Percentiles rank a stretch among this genome's conserved stretches.
phyloP scores from a whole-genome alignment of 2,888 invertebrate genomes.

The Sphaeridia pumilis region DNA sequence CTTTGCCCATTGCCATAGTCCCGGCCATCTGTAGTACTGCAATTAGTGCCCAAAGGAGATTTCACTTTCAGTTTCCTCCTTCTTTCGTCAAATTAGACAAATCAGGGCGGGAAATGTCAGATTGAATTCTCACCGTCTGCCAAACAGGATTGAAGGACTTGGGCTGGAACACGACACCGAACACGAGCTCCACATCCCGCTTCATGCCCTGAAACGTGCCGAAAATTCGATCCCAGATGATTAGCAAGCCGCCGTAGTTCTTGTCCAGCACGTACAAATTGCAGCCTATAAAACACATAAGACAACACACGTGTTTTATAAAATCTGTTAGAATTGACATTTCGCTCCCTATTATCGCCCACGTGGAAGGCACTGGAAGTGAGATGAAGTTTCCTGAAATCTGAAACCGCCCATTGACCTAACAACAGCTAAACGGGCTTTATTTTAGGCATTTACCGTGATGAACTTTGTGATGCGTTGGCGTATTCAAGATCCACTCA shows the following conservation, averaged over 20 bases:
- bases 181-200: conserved; percentile 61
- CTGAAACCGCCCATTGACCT: too few relatives aligned
- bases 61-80: too few relatives aligned
- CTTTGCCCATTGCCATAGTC: conserved; percentile 46
- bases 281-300: conserved; percentile 63
- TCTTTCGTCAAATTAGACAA: too few relatives aligned
- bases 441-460: too few relatives aligned
- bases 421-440: too few relatives aligned
- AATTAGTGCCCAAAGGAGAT: too few relatives aligned
- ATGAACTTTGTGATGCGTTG: conserved; percentile 77
- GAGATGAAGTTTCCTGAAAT: too few relatives aligned
- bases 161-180: conserved; percentile 69
- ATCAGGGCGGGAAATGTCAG: too few relatives aligned
- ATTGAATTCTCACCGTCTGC: conserved; percentile 57
- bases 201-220: conserved; percentile 68
- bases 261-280: conserved; percentile 85
- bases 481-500: conserved; percentile 76
- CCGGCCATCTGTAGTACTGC: conserved; percentile 29
- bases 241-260: conserved; percentile 82
- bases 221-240: conserved; percentile 75
- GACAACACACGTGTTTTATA: too few relatives aligned
- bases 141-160: conserved; percentile 67
- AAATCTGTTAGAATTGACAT: too few relatives aligned
- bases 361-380: too few relatives aligned
- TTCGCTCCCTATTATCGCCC: too few relatives aligned